Base-by-base conservation (phyloP, 1,140 invertebrate genomes). In the Halictus rubicundus region DNA sequence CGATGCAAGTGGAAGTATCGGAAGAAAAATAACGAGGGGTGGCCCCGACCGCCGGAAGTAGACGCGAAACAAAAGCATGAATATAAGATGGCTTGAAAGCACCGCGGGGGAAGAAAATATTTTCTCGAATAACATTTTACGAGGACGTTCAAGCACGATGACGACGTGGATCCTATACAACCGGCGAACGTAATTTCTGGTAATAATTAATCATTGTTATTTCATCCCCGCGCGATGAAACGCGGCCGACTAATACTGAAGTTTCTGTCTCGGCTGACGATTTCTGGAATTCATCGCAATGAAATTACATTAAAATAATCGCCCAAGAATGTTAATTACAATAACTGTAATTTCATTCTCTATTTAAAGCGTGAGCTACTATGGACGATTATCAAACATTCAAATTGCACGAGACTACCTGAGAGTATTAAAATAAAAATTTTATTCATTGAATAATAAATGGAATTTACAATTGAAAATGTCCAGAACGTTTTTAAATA, bases 31-130 rank as follows among this genome's bases (percentile, higher is more conserved):
- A 78, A 78, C 68, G 76, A 64, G 60, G 60, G 23, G 27, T n/a
- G 49, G 61, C 61, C 32, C 8, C 32, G 63, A 39, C 63, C 4
- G 37, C 10, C 19, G 54, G 37, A 64, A 49, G 46, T 49, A 71
- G 59, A 71, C 46, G 32, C 32, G 46, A 64, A 65, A 78, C 68
- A 64, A 72, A 78, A 78, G 60, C 76, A 72, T 64, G 76, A 72
- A 78, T 78, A 78, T 78, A 72, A 78, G 68, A 72, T 57, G 76
- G 76, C 49, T 65, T 23, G 54, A 72, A 72, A 72, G 68, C 37
- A 23, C 60, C 59, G n/a, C 32, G 23, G 19, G 25, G 23, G 9
- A 27, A 21, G 39, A 71, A 72, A 54, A 78, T 64, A 72, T 64
- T 78, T 64, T 72, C 68, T 42, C 46, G 32, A 19, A 65, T 72